A percentile compares a stretch with the other conserved stretches of the same genome.
Conservation (phyloP, 2,797 vertebrate genomes). For the Todus mexicanus region DNA sequence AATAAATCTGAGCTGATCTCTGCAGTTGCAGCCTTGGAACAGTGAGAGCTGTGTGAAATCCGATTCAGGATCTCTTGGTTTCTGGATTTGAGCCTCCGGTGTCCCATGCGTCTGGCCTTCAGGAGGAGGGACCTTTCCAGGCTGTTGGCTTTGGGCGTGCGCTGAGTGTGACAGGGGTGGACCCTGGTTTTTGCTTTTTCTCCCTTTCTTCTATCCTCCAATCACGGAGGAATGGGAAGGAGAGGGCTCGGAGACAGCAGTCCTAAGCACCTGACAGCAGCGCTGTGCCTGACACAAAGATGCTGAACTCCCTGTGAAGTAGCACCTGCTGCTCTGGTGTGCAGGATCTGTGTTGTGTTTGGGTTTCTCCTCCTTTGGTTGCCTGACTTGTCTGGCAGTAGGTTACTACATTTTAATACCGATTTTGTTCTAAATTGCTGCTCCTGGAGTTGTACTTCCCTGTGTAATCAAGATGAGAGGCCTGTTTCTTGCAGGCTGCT, state of each 20-base stretch:
- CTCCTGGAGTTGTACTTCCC: fast-evolving
- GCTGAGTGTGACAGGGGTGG: fast-evolving
- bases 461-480: background rate
- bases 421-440: background rate
- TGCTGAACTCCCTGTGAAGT: background rate
- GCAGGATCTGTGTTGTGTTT: background rate
- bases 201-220: background rate
- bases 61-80: background rate
- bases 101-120: fast-evolving
- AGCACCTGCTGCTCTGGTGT: background rate
- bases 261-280: background rate
- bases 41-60: background rate
- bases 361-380: background rate
- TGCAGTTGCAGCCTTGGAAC: background rate
- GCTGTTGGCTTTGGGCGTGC: fast-evolving
- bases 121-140: background rate
- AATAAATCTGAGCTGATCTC: constrained; percentile 37
- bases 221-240: background rate
- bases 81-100: background rate
- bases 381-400: background rate
- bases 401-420: background rate
- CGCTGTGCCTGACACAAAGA: background rate
- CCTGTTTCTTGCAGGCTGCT: background rate
- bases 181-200: background rate
- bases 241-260: background rate